phyloP scores from a whole-genome alignment of 1,140 invertebrate species.

The Lucilia sericata region DNA sequence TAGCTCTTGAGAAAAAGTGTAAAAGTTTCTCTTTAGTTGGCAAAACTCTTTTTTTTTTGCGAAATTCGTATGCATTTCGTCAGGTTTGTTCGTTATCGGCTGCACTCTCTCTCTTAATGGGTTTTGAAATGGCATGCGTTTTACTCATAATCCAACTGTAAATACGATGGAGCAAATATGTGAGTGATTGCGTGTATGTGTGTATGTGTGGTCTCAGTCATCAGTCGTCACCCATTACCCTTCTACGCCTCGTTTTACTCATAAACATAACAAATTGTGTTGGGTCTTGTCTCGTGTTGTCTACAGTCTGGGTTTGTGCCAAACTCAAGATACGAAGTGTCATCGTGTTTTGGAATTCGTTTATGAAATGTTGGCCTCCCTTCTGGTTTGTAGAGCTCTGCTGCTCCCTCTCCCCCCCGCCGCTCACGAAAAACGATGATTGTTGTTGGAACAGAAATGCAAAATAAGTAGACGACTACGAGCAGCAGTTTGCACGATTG shows the following conservation, averaged over 20 bases:
- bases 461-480: slow-evolving; percentile 2
- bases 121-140: slow-evolving; percentile 1
- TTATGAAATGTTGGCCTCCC: not conserved
- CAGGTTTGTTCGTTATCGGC: not conserved
- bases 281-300: not conserved
- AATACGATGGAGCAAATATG: not conserved
- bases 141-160: slow-evolving; percentile 7
- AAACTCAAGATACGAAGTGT: not conserved
- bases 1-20: not conserved
- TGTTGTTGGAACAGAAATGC: not conserved
- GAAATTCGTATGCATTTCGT: not conserved
- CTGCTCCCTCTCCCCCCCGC: not conserved
- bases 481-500: slow-evolving; percentile 24
- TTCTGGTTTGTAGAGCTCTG: not conserved
- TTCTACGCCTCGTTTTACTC: not conserved
- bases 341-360: slow-evolving; percentile 19
- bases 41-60: not conserved
- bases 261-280: not conserved
- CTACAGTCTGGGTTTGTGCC: slow-evolving; percentile 24
- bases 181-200: not conserved
- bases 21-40: not conserved
- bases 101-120: not conserved
- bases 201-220: not conserved
- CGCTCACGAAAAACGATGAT: not conserved
- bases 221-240: not conserved